Evolutionary conservation across 2,113 vertebrate genomes (phyloP).

Genomic region (Machaerirhynchus nigripectus): DNA sequence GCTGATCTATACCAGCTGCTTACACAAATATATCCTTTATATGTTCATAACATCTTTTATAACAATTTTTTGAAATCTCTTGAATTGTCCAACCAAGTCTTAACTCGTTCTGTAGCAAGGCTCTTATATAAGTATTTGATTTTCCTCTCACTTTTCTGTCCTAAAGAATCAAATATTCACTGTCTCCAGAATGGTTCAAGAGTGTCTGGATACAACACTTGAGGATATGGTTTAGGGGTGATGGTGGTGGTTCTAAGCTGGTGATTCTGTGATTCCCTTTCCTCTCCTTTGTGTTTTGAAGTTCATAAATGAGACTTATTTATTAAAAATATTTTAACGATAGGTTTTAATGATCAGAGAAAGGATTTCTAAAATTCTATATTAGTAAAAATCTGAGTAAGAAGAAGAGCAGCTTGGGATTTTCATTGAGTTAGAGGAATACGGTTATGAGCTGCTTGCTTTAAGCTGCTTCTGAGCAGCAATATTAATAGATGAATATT

Average conservation of each 20-base stretch:
- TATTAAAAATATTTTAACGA: background rate
- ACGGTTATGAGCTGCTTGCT: background rate
- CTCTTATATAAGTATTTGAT: background rate
- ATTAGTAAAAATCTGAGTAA: background rate
- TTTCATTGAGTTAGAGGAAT: background rate
- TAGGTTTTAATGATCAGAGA: background rate
- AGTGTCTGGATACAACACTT: fast-evolving
- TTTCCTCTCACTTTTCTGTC: background rate
- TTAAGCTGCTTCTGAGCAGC: background rate
- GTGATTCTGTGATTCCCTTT: background rate
- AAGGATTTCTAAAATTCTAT: background rate
- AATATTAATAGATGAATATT: background rate
- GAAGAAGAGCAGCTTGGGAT: background rate
- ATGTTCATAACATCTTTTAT: background rate
- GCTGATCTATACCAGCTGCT: background rate
- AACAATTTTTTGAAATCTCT: background rate
- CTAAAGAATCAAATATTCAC: background rate
- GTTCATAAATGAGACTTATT: background rate
- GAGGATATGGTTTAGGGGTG: background rate
- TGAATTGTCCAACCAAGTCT: background rate
- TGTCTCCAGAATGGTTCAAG: background rate
- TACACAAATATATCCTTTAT: background rate
- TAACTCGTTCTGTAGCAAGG: background rate
- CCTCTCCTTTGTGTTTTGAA: background rate
- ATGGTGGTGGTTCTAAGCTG: background rate